Evolutionary conservation across 2,888 invertebrate genomes (phyloP).

Genomic region (Candidula unifasciata): DNA sequence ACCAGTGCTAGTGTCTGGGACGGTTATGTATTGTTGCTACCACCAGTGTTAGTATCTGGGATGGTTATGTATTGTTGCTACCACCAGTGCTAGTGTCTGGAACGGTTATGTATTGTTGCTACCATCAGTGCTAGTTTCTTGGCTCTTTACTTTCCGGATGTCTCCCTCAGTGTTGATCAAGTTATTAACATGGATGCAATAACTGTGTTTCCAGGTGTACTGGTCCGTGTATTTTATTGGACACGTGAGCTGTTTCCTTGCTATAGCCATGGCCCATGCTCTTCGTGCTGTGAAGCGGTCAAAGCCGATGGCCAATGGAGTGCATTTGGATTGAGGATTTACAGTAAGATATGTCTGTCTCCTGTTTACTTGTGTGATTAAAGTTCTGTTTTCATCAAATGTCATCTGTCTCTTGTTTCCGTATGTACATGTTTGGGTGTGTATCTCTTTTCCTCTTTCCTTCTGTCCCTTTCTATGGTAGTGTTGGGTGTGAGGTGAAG

Average conservation of each 20-base stretch:
- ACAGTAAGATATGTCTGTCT: background rate
- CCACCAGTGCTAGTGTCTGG: too few relatives aligned
- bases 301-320: constrained; percentile 38
- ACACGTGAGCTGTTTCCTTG: constrained; percentile 30
- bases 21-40: too few relatives aligned
- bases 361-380: background rate
- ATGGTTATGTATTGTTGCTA: too few relatives aligned
- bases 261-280: constrained; percentile 5
- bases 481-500: too few relatives aligned
- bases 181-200: too few relatives aligned
- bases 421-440: background rate
- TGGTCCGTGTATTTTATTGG: constrained; percentile 63
- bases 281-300: constrained; percentile 9
- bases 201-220: constrained; percentile 59
- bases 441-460: background rate
- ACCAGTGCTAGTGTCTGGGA: too few relatives aligned
- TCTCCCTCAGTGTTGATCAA: too few relatives aligned
- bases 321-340: constrained; percentile 20
- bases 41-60: too few relatives aligned
- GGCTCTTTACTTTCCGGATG: too few relatives aligned
- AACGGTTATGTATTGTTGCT: too few relatives aligned
- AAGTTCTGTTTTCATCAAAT: background rate
- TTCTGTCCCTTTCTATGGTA: background rate
- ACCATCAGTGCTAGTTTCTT: too few relatives aligned
- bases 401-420: background rate